phyloP scores from a whole-genome alignment of 2,888 invertebrate species.

The Labia minor region DNA sequence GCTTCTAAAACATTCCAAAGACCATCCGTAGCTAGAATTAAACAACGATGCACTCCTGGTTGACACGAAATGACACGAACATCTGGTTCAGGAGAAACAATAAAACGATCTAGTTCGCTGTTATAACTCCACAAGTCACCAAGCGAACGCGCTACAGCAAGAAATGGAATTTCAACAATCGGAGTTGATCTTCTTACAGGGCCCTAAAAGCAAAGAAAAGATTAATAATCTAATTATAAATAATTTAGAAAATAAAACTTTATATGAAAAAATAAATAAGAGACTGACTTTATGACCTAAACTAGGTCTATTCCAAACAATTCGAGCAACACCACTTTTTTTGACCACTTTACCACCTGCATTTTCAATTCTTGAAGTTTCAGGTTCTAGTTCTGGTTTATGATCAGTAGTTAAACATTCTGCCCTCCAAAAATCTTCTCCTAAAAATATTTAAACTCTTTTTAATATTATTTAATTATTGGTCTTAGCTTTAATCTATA shows the following conservation, averaged over 20 bases:
- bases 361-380: slow-evolving; percentile 70
- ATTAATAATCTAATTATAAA: no score
- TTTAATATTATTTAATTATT: not conserved
- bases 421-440: slow-evolving; percentile 62
- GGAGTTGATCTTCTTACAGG: slow-evolving; percentile 82
- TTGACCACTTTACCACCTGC: slow-evolving; percentile 69
- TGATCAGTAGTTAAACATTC: slow-evolving; percentile 82
- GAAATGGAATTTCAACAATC: slow-evolving; percentile 87
- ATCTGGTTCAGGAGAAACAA: slow-evolving; percentile 97
- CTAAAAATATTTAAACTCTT: slow-evolving; percentile 32
- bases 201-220: slow-evolving; percentile 40
- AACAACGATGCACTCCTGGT: slow-evolving; percentile 60
- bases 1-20: slow-evolving; percentile 91
- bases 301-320: slow-evolving; percentile 92
- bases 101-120: slow-evolving; percentile 76
- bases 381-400: slow-evolving; percentile 81
- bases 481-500: no score
- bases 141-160: slow-evolving; percentile 90
- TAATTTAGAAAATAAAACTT: no score
- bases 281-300: slow-evolving; percentile 50
- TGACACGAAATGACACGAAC: slow-evolving; percentile 76
- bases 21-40: slow-evolving; percentile 94
- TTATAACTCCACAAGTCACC: slow-evolving; percentile 99
- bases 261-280: no score
- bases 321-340: slow-evolving; percentile 80